A percentile compares a stretch with the other conserved stretches of the same genome.
Conservation (phyloP, 2,888 invertebrate genomes). For the Mythimna vitellina region DNA sequence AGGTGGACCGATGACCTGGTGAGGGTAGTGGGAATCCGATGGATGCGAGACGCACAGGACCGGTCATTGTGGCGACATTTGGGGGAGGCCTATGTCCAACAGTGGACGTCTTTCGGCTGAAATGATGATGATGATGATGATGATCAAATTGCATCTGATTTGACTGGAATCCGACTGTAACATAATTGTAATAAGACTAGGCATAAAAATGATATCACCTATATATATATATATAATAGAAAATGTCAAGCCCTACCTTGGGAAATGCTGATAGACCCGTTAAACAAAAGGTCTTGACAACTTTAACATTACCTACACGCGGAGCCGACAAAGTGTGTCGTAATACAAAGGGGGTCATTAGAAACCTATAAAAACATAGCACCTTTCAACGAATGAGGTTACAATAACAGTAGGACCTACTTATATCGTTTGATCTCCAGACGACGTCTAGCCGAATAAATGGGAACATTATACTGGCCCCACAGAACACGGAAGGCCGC, state of each 20-base stretch:
- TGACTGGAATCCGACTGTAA: too few relatives aligned
- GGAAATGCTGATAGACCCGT: background rate
- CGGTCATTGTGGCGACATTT: too few relatives aligned
- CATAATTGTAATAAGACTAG: background rate
- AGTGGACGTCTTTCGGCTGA: too few relatives aligned
- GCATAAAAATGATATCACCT: background rate
- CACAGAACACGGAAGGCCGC: background rate
- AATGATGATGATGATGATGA: too few relatives aligned
- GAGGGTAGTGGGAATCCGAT: too few relatives aligned
- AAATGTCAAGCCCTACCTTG: background rate
- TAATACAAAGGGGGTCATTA: slow-evolving; percentile 10
- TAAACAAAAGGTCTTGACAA: slow-evolving; percentile 6
- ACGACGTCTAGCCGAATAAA: slow-evolving; percentile 52
- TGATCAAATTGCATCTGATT: too few relatives aligned
- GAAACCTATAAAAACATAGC: slow-evolving; percentile 25
- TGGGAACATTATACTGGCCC: slow-evolving; percentile 30
- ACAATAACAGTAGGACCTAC: slow-evolving; percentile 43
- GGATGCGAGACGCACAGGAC: too few relatives aligned
- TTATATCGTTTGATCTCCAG: slow-evolving; percentile 52
- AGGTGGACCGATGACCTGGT: too few relatives aligned
- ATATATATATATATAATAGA: too few relatives aligned
- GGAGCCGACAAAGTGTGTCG: background rate
- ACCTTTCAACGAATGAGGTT: slow-evolving; percentile 41
- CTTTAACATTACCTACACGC: background rate
- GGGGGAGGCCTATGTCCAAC: too few relatives aligned